Evolutionary conservation across 2,888 invertebrate genomes (phyloP), one percentile per base, ranked within the genome.

Genomic region (Notodromas monacha): DNA sequence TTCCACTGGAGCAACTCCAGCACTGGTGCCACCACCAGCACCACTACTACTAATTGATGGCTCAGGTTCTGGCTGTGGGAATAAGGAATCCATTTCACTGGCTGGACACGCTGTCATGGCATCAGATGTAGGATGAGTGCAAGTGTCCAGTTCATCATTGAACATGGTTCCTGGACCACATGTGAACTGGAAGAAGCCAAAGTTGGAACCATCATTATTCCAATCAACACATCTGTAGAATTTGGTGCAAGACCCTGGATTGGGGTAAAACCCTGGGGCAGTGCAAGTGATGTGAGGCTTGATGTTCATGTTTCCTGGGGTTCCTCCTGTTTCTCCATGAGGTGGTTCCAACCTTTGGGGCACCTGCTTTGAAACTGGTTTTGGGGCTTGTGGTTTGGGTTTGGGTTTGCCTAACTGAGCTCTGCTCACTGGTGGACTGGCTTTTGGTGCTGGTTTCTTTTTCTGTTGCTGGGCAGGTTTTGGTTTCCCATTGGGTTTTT

Each of bases 201-300:
- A 37, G 13, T 13, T 21, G 6, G 29, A 29, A 8, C 31, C 33
- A 14, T 29, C 28, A 11, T 33, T 32, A 6, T 13, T 14, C 33
- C 33, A 35, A 31, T 37, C 37, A 4, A 37, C 36, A 30, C 40
- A 40, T 14, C 39, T 36, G 31, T 36, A 38, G 31, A 40, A 40
- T 11, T 34, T 34, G 4, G 14, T 15, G 16, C 36, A 36, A 16
- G 34, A 31, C 26, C 28, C 11, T 3, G 35, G 35, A 27, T 35
- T 14, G 8, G 34, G 15, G 29, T 31, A 34, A 15, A 33, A 34
- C 4, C 36, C 36, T 21, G 26, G 31, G 12, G 11, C 13, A 4
- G 28, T 27, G 28, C 36, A 36, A n/a, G 6, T 21, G 6, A 21
- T n/a, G 6, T 21, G 6, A 8, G 21, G 21, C 6, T 21, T 21